These are phyloP conservation scores for Sinosuthora webbiana DNA, from an alignment of 2,113 vertebrate genomes.

Conservation along the genomic window DNA sequence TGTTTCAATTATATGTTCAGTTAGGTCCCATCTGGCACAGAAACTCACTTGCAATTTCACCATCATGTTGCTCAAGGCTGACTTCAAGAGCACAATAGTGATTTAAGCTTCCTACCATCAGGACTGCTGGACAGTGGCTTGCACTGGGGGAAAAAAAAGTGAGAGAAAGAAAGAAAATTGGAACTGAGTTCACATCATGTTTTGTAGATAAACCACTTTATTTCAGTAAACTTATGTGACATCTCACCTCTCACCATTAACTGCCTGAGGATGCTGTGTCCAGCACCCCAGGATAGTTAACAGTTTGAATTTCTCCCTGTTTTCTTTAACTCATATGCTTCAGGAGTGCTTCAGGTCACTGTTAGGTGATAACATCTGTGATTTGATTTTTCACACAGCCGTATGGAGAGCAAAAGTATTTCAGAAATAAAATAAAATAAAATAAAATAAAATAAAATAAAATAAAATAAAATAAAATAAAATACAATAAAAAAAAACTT, in stretches of 20 bases:
- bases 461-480: too few species aligned
- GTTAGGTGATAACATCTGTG: neutral
- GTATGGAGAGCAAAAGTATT: neutral
- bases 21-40: neutral
- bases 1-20: constrained; percentile 1
- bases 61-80: neutral
- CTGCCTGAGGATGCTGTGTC: neutral
- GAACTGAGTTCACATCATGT: neutral
- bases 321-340: neutral
- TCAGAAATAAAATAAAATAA: too few species aligned
- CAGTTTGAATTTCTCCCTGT: neutral
- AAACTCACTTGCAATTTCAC: neutral
- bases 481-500: too few species aligned
- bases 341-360: neutral
- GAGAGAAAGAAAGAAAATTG: neutral
- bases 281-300: neutral
- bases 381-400: neutral
- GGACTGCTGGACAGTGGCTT: neutral
- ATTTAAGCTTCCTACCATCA: neutral
- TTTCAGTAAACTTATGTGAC: neutral
- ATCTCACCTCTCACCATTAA: neutral
- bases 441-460: too few species aligned
- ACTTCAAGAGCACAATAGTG: neutral
- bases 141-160: neutral
- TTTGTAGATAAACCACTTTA: neutral